Base-by-base conservation (phyloP, 2,888 invertebrate genomes). In the Tachina lurida region DNA sequence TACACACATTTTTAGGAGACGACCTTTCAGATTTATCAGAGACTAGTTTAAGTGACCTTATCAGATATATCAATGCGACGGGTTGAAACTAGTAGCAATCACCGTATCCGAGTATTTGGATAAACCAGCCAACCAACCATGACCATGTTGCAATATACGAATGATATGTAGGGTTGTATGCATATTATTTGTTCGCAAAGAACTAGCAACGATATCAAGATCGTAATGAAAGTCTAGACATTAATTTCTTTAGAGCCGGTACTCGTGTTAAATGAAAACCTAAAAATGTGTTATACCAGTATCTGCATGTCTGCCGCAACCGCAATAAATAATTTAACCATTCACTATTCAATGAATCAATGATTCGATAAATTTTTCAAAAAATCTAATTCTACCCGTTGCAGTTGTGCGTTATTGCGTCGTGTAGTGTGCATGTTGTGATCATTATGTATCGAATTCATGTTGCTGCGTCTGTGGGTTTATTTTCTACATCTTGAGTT, bases 391-490 rank as follows among this genome's bases (percentile, higher is more conserved):
- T 70, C 17, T 71, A 31, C 7, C 31, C n/a, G 52, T 63, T 19
- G 19, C 43, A 58, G 22, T 19, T 54, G n/a, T 1, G 31, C 31
- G 31, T 0, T 31, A 4, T 31, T 47, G 19, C 10, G 15, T 31
- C n/a, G 45, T 54, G 81, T 81, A 81, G 75, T 68, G 81, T 68
- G 31, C 31, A 54, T 81, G 54, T 62, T 62, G 8, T 75, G 75
- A 68, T 68, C 81, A 54, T 54, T 13, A 54, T 75, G 70, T 39
- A 17, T 56, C 58, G 22, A 68, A 73, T 31, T 78, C 84, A 52
- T 68, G 74, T 63, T 77, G 68, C 62, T 77, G 68, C 62, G 80
- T 80, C 81, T 81, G 81, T 81, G 52, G 84, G 81, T 81, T 84
- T 77, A 60, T 47, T 73, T 60, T 63, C 15, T 17, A 47, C 43